Evolutionary conservation across 2,113 vertebrate species (phyloP).

Genomic region (Perccottus glenii): DNA sequence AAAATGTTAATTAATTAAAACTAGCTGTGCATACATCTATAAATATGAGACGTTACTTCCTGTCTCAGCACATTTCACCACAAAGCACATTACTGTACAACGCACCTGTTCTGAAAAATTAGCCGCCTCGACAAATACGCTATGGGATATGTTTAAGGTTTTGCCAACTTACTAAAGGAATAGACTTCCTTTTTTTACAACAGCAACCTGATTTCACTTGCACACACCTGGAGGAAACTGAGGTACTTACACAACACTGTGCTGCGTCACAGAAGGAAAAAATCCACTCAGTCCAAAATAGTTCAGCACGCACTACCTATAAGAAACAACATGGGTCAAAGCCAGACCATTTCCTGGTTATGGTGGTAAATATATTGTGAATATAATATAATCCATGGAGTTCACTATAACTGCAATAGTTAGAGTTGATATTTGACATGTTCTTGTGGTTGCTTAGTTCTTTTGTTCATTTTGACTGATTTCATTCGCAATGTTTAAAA

Average conservation of each 20-base stretch:
- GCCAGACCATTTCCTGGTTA: not conserved
- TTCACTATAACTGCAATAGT: too few relatives aligned
- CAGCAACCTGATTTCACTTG: not conserved
- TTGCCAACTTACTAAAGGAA: slow-evolving; percentile 10
- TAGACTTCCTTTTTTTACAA: not conserved
- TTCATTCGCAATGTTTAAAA: too few relatives aligned
- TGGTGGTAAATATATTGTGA: not conserved
- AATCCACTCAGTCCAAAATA: not conserved
- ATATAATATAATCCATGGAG: too few relatives aligned
- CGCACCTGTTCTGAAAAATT: slow-evolving; percentile 42
- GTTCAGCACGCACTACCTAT: not conserved
- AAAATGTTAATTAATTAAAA: slow-evolving; percentile 58
- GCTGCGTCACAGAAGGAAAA: not conserved
- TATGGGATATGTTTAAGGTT: slow-evolving; percentile 9
- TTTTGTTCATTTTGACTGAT: too few relatives aligned
- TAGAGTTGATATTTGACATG: too few relatives aligned
- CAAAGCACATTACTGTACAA: not conserved
- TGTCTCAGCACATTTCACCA: slow-evolving; percentile 28
- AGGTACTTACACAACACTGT: not conserved
- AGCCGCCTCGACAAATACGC: slow-evolving; percentile 33
- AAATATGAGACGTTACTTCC: slow-evolving; percentile 37
- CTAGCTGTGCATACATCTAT: slow-evolving; percentile 37
- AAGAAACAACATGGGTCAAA: not conserved
- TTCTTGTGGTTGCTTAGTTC: too few relatives aligned
- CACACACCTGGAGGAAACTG: slow-evolving; percentile 12